Base-by-base conservation (phyloP, 2,113 vertebrate genomes). In the Poeciliopsis retropinna region DNA sequence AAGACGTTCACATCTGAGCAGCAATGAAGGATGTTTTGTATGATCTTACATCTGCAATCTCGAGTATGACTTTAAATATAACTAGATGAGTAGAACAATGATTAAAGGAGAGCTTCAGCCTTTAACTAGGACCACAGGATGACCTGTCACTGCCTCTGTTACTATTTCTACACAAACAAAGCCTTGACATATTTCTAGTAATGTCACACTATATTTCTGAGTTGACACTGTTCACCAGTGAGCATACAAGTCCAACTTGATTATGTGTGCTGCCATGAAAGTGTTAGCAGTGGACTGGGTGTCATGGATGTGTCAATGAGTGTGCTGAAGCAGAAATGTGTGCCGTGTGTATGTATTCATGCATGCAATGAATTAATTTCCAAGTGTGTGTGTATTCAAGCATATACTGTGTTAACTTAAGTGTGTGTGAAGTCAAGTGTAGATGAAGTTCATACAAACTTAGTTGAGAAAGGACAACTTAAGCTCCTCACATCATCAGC, bases 351-450 rank as follows among this genome's bases (percentile, higher is more conserved):
- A 75, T 73, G 84, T 66, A 83, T 78, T 91, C 87, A 91, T 78
- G 89, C 89, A 78, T 90, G 85, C 69, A 64, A 37, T 79, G 32
- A 88, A 82, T 81, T 89, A 84, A 91, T 92, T 86, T 73, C 39
- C 30, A 83, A 72, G 87, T 89, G 89, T 88, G 81, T 89, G 90
- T 86, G 75, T 81, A 60, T 69, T 76, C 80, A 93, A 86, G 89
- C 90, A 31, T 89, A 19, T 67, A n/a, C 60, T 84, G 47, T 65
- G 80, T 87, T 91, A 91, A 93, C 91, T 83, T 64, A 80, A n/a
- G 84, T 88, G 85, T 84, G 73, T 85, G 88, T 88, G 81, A 82
- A 86, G 68, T 88, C 78, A 84, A 68, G 79, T 80, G 68, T 17
- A 78, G 73, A 60, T 57, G 71, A 89, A 89, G 83, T 91, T 88